Evolutionary conservation across 2,797 vertebrate species (phyloP).

Genomic region (Poecilia gillii): DNA sequence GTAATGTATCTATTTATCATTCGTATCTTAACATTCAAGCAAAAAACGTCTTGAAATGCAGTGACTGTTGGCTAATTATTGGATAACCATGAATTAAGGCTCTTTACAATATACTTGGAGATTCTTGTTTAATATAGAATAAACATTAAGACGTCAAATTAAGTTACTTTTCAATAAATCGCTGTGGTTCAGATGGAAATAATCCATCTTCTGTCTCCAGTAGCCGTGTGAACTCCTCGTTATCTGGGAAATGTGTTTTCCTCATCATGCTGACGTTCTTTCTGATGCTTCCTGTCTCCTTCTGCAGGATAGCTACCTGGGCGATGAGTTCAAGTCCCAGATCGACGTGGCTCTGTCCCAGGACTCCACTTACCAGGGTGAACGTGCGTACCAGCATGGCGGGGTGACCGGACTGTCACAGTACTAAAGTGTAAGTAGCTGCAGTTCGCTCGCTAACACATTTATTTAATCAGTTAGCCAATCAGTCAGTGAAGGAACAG

Average conservation of each 20-base stretch:
- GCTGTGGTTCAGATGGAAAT: not conserved
- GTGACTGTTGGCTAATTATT: not conserved
- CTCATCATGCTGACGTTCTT: not conserved
- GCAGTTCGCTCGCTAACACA: not conserved
- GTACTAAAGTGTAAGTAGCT: slow-evolving; percentile 94
- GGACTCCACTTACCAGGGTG: slow-evolving; percentile 99
- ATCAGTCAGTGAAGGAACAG: not conserved
- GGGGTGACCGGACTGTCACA: slow-evolving; percentile 99
- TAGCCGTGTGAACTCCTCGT: not conserved
- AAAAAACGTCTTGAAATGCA: not conserved
- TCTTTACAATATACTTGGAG: not conserved
- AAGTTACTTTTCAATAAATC: not conserved
- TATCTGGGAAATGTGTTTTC: not conserved
- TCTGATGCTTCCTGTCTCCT: not conserved
- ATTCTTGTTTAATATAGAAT: not conserved
- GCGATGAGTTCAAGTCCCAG: slow-evolving; percentile 99
- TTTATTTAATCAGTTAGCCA: not conserved
- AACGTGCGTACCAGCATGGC: slow-evolving; percentile 98
- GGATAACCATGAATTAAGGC: not conserved
- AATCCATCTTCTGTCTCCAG: not conserved
- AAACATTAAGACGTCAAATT: not conserved
- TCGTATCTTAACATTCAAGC: not conserved
- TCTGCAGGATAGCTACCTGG: slow-evolving; percentile 96
- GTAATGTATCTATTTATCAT: not conserved
- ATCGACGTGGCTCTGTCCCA: slow-evolving; percentile 99